Conservation (phyloP, 2,113 vertebrate genomes). For the Rissa tridactyla region DNA sequence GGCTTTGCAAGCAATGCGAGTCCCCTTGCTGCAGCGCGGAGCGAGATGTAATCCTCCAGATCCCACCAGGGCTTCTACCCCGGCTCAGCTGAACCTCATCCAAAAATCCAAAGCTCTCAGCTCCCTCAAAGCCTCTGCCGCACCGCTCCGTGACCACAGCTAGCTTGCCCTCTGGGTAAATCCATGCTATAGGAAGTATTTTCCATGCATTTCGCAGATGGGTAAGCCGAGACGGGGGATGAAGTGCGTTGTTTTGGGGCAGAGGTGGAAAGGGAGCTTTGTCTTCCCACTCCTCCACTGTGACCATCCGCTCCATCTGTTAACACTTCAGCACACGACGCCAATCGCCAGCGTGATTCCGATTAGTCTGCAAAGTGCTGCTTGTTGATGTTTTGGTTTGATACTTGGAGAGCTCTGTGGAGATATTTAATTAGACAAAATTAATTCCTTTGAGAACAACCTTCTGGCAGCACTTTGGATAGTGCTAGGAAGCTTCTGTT, state of each 20-base stretch:
- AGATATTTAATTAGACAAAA: conserved; percentile 44
- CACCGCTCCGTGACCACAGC: fast-evolving
- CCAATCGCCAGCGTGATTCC: not conserved
- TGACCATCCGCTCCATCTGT: not conserved
- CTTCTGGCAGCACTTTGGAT: conserved; percentile 22
- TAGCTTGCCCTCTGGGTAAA: not conserved
- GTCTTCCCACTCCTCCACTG: not conserved
- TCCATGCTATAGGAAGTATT: not conserved
- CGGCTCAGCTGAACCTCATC: not conserved
- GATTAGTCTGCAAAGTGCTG: not conserved
- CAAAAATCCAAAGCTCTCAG: not conserved
- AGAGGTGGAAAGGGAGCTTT: not conserved
- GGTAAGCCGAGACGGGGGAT: not conserved
- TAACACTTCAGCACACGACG: not conserved
- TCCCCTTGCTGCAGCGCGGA: not conserved
- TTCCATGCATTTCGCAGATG: not conserved
- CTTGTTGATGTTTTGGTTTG: conserved; percentile 26
- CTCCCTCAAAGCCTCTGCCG: not conserved
- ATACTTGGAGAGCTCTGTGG: conserved; percentile 20
- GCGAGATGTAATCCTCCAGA: not conserved
- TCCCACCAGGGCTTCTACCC: not conserved
- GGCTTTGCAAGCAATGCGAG: not conserved
- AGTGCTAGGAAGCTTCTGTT: not conserved
- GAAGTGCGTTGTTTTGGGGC: not conserved
- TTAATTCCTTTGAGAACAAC: conserved; percentile 36